Conservation (phyloP, 2,888 invertebrate species). For the Masnerella sp. region DNA sequence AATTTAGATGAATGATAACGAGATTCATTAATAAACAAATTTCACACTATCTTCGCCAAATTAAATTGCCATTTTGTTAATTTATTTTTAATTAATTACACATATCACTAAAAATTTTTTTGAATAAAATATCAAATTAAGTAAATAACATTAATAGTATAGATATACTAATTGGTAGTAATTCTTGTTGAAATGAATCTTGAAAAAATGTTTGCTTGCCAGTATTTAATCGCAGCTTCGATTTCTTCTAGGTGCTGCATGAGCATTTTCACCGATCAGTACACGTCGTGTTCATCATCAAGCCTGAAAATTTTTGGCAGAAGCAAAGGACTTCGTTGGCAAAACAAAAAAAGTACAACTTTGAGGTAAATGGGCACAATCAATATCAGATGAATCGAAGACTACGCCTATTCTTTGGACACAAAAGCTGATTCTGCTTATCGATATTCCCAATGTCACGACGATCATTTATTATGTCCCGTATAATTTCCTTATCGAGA, state of each 20-base stretch:
- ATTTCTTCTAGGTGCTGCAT: slow-evolving; percentile 84
- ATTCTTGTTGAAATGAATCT: too few relatives aligned
- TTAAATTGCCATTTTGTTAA: too few relatives aligned
- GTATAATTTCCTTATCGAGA: not conserved
- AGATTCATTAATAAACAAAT: too few relatives aligned
- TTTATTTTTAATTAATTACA: too few relatives aligned
- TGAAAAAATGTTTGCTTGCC: too few relatives aligned
- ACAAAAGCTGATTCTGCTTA: slow-evolving; percentile 41
- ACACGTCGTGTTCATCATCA: slow-evolving; percentile 97
- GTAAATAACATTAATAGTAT: too few relatives aligned
- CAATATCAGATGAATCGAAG: slow-evolving; percentile 65
- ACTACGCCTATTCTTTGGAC: slow-evolving; percentile 49
- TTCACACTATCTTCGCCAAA: too few relatives aligned
- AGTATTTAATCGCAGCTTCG: too few relatives aligned
- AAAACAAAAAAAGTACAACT: slow-evolving; percentile 99
- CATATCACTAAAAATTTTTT: too few relatives aligned
- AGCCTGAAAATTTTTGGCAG: slow-evolving; percentile 99
- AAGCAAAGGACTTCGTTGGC: slow-evolving; percentile 98
- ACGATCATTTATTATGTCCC: slow-evolving; percentile 15
- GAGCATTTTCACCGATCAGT: slow-evolving; percentile 96
- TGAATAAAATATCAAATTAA: too few relatives aligned
- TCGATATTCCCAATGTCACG: slow-evolving; percentile 33
- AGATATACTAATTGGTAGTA: too few relatives aligned
- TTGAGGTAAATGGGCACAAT: slow-evolving; percentile 85
- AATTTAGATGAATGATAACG: too few relatives aligned